Base-by-base conservation (phyloP, 2,888 invertebrate genomes). In the Dexiosoma caninum region DNA sequence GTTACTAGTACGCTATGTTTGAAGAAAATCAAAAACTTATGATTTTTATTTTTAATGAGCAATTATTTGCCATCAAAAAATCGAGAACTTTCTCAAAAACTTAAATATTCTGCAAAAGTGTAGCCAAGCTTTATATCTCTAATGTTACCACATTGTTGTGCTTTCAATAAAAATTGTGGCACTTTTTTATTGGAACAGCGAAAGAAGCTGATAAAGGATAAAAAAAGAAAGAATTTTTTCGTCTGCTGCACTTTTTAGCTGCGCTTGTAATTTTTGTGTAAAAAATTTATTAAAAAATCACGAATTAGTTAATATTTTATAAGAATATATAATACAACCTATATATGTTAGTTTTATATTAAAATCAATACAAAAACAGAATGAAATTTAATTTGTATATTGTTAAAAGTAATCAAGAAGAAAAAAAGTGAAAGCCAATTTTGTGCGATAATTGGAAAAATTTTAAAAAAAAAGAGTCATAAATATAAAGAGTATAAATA, bases 361-460 rank as follows among this genome's bases (percentile, higher is more conserved):
- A 80, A 80, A 76, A 80, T 75, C 44, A 76, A 53, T 66, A 32
- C n/a, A 78, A 57, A 30, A 74, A 67, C 27, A 27, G 35, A 49
- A 49, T 70, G 46, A 69, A 44, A 59, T 14, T 16, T 64, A 57
- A 53, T 67, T 72, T 64, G 53, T 81, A 64, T 40, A 69, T 62
- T 57, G 62, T 67, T 70, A 81, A 75, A 76, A 62, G 71, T 60
- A 81, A 80, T 74, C 53, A 27, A 78, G 75, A 72, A 70, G 67
- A 57, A 82, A 27, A 82, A 82, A 82, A 83, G 82, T 82, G 81
- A 81, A 83, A 79, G 75, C 77, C 69, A 78, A 78, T 71, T 69
- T 57, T 70, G 57, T 71, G 77, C 59, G 77, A 78, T 74, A 71
- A 72, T 74, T 67, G 76, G 30, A 70, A 70, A 79, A 82, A 79